Base-by-base conservation (phyloP, 2,888 invertebrate genomes). In the Drosophila leonis region DNA sequence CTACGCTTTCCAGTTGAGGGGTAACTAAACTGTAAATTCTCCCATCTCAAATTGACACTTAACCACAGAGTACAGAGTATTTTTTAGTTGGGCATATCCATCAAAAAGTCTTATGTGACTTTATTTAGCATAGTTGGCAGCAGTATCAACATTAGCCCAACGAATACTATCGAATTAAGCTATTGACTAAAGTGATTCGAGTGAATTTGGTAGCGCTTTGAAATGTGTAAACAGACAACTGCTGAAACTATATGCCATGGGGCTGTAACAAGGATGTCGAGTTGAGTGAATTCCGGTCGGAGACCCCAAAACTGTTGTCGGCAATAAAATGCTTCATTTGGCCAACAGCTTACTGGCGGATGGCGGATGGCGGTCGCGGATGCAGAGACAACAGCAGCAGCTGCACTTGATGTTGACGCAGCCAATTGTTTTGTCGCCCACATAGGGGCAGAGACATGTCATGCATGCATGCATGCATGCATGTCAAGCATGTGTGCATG, bases 271-370 rank as follows among this genome's bases (percentile, higher is more conserved):
- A n/a, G 18, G 33, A 52, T 52, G 39, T n/a, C 12, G 27, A 18
- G 20, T 8, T 18, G 13, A 29, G 13, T 37, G 29, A 18, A 18
- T 18, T 9, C 35, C 33, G 13, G n/a, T 1, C 13, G 48, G 13
- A 42, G 27, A 2, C 12, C 31, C 13, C 31, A 41, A 18, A 29
- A 31, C 20, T 12, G 20, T 24, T 61, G 39, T 31, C 39, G n/a
- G 24, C 37, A 41, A 31, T 61, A n/a, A n/a, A 41, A 61, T 48
- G 61, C 55, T 41, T 8, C 33, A 61, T 31, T 61, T 41, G 39
- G n/a, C 39, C 12, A 35, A 44, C 27, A 37, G 46, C 59, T 29
- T 18, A 18, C 8, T 27, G 59, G 37, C 18, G 46, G n/a, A n/a
- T n/a, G n/a, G n/a, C n/a, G n/a, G n/a, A n/a, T 27, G 57, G 35